Conservation (phyloP, 2,888 invertebrate species). For the Tiliacea citrago region DNA sequence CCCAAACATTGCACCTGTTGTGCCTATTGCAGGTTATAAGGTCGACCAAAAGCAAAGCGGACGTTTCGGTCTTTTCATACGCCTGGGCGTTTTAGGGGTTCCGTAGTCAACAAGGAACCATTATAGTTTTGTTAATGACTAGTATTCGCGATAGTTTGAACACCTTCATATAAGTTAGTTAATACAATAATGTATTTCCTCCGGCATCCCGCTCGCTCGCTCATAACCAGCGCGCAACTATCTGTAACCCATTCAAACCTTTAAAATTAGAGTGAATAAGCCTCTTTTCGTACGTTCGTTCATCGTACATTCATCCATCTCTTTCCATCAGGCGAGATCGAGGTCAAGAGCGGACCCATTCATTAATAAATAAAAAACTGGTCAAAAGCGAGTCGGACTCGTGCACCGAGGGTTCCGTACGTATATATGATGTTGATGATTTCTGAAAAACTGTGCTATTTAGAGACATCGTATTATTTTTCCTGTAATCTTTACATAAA, state of each 20-base stretch:
- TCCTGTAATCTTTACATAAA: too few species aligned
- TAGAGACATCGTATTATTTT: too few species aligned
- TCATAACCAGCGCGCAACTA: background rate
- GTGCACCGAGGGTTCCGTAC: too few species aligned
- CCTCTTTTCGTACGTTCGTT: background rate
- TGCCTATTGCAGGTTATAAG: background rate
- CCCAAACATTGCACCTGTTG: background rate
- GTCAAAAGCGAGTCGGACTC: too few species aligned
- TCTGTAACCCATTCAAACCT: background rate
- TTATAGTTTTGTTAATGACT: background rate
- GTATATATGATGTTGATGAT: too few species aligned
- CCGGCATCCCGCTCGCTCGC: background rate
- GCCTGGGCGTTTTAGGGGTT: background rate
- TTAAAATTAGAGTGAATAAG: background rate
- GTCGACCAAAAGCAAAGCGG: too few species aligned
- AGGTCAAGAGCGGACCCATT: conserved; percentile 1
- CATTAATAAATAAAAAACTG: conserved; percentile 27
- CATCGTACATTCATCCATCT: background rate
- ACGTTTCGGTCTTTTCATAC: background rate
- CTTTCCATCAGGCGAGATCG: background rate
- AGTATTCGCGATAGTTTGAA: background rate
- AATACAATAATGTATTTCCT: too few species aligned
- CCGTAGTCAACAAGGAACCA: too few species aligned
- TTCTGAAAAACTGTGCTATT: too few species aligned
- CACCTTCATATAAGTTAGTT: background rate